Conservation (phyloP, 2,888 invertebrate genomes). For the Aradus depressus region DNA sequence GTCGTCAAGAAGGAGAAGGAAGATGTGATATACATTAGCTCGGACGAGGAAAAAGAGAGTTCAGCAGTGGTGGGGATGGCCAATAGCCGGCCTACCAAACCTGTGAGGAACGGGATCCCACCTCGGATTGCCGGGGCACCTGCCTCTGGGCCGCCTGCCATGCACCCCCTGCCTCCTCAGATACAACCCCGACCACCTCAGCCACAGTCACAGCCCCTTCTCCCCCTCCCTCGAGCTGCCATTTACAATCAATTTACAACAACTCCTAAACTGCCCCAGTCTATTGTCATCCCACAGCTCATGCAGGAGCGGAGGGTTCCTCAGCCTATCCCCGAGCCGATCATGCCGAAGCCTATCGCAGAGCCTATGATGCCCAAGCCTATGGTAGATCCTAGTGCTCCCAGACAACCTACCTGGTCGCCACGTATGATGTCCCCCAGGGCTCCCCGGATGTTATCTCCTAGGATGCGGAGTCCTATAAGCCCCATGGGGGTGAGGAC, state of each 20-base stretch:
- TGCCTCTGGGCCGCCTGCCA: too few relatives aligned
- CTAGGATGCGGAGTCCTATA: background rate
- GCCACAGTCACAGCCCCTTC: too few relatives aligned
- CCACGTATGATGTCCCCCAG: background rate
- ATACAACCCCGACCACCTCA: background rate
- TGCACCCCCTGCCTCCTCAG: background rate
- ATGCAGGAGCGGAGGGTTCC: background rate
- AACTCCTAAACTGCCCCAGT: background rate
- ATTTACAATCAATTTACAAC: background rate
- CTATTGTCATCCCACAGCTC: background rate
- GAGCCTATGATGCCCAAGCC: slow-evolving; percentile 14
- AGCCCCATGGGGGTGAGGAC: background rate
- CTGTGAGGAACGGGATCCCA: slow-evolving; percentile 5
- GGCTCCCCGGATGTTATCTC: background rate
- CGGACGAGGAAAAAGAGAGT: slow-evolving; percentile 19
- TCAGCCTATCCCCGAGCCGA: background rate
- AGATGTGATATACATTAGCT: slow-evolving; percentile 18
- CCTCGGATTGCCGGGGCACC: too few relatives aligned
- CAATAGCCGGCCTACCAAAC: too few relatives aligned
- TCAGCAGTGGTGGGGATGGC: too few relatives aligned
- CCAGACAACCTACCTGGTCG: background rate
- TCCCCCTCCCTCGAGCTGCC: background rate
- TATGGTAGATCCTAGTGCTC: slow-evolving; percentile 6
- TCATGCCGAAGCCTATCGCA: slow-evolving; percentile 9
- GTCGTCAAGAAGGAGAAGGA: slow-evolving; percentile 15